Base-by-base conservation (phyloP, 2,888 invertebrate genomes). In the Lasioglossum calceatum region DNA sequence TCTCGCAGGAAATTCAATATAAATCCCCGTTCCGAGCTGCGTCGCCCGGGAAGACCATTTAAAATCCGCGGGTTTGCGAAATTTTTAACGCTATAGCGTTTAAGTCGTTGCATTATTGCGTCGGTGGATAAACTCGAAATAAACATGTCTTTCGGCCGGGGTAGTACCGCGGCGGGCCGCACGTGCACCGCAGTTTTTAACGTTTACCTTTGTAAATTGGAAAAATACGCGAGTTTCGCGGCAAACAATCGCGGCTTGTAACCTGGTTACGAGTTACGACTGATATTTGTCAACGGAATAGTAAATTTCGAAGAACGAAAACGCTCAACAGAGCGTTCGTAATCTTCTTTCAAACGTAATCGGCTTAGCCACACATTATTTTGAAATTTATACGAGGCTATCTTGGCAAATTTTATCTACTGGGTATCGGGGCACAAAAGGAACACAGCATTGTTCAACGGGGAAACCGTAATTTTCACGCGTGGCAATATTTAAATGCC, bases 261-360 rank as follows among this genome's bases (percentile, higher is more conserved):
- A 81, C 76, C 47, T 44, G 44, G 32, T 72, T 75, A 39, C 39
- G 72, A 77, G 32, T 72, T 75, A 39, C 39, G 72, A 77, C 81
- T 64, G 54, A 73, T 77, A 39, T 42, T 36, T 77, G 77, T 73
- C 77, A 19, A 64, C 67, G 67, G 39, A 78, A 42, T 73, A 54
- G 58, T 54, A 75, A 72, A 81, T 85, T 79, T 79, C 61, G 5
- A 36, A n/a, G 74, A 14, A 71, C 74, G 72, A 71, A 74, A 87
- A 85, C 67, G 79, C 32, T 74, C 58, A 70, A 74, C 50, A 58
- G 70, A 73, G 50, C 47, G 64, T 44, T 19, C 8, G 50, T 75
- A 64, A 81, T 81, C 73, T 79, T 77, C 42, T 70, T 76, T 61
- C 50, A 5, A 32, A 54, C 64, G 27, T 85, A 85, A 86, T 81